Evolutionary conservation across 92 coral and sea anemone species (phyloP), one percentile per base, ranked within the genome.

Genomic region (Scolanthus callimorphus): DNA sequence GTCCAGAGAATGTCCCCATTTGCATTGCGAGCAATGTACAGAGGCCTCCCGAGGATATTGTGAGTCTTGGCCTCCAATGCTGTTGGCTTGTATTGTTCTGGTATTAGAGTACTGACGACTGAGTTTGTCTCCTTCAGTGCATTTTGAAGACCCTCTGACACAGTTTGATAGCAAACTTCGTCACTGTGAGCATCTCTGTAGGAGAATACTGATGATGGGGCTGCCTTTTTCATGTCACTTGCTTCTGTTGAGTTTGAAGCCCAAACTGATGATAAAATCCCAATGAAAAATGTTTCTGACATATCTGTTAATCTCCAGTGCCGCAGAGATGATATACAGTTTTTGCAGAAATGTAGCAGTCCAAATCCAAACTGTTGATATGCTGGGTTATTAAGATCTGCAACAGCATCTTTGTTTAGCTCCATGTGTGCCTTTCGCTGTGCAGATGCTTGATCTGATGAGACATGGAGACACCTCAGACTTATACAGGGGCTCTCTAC

Each of bases 331-430:
- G 78, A 70, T 3, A 79, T 43, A 24, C 80, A 60, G 25, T 77
- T 83, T 39, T 83, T 78, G 20, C 81, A 68, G 24, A 70, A 79
- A 57, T 79, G 83, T 1, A 85, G 59, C 26, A 85, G 51, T 24
- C 91, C 91, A 74, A 85, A 73, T n/a, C 91, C 91, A 72, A 43
- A 80, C 27, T 25, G 45, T 26, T 76, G 29, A 56, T 77, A 83
- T 10, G 19, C 11, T 58, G 49, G 74, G 34, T 25, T 22, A 6
- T 39, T 51, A 2, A 83, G 0, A 31, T 83, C 77, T 20, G 22
- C 43, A 8, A 50, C 26, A n/a, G 77, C 57, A 30, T 15, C 62
- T 0, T 51, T 34, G 26, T 83, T 59, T 11, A 69, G 29, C 8
- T 78, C 74, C 1, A 29, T 29, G 45, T 78, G 85, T 4, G 79